Base-by-base conservation (phyloP, 1,140 invertebrate genomes). In the Calephelis virginiensis region DNA sequence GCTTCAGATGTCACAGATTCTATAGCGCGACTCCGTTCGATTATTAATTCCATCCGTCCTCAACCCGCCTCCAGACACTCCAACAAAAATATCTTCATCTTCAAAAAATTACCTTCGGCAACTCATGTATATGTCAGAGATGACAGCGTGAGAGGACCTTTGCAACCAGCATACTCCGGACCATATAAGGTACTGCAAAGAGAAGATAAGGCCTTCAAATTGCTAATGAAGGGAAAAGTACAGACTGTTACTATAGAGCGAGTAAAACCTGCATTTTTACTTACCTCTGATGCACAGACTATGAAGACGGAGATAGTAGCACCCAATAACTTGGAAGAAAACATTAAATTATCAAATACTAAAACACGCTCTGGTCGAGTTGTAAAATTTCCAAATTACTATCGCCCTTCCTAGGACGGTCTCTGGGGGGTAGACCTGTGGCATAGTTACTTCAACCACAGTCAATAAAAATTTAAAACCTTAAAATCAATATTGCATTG, bases 341-440 rank as follows among this genome's bases (percentile, higher is more conserved):
- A 0, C 17, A 6, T 6, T 1, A 5, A 9, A 1, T 1, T 6
- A 1, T 4, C 1, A 10, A 56, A 37, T 7, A 8, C 6, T 40
- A 40, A 40, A 40, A 56, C 53, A 12, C 53, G 53, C 53, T 56
- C 53, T 1, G 53, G 53, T 0, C 14, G 17, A n/a, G 17, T 11
- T 5, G 53, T 56, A 6, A 56, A 14, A 37, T 56, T 56, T 12
- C 53, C 53, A 11, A 12, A 56, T 28, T 56, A 56, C 10, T 56
- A 56, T 56, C 53, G 53, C 53, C 53, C 53, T 5, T 17, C 53
- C 17, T 56, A 56, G 53, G 53, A 12, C 10, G 53, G 53, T 56
- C 53, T 56, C 53, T 28, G 17, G 53, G 53, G 53, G 53, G 53
- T 17, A 56, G 49, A 53, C 14, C 49, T 53, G n/a, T 53, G 49